Evolutionary conservation across 1,140 invertebrate genomes (phyloP).

Genomic region (Nomia melanderi): DNA sequence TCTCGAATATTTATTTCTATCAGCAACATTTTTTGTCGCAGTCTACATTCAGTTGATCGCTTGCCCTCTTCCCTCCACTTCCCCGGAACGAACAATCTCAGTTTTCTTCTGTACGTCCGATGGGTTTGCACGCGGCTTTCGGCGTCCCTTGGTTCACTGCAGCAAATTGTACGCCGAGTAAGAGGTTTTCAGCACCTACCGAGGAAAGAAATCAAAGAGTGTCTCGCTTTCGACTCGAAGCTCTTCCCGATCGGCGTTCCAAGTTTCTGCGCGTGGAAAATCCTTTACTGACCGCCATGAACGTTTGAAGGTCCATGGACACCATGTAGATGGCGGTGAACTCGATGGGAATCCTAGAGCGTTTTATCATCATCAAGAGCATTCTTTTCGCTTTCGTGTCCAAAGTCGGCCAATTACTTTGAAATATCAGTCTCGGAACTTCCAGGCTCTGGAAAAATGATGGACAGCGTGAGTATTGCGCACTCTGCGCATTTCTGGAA

Average conservation of each 20-base stretch:
- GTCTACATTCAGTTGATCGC: not conserved
- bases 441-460: conserved; percentile 19
- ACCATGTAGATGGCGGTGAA: conserved; percentile 38
- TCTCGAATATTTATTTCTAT: not conserved
- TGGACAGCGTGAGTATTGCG: no score
- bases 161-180: conserved; percentile 57
- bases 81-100: not conserved
- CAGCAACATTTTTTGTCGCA: not conserved
- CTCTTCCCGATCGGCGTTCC: no score
- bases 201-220: no score
- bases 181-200: conserved; percentile 54
- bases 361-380: conserved; percentile 49
- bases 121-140: no score
- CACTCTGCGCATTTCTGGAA: no score
- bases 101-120: not conserved
- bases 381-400: not conserved
- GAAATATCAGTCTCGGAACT: conserved; percentile 19
- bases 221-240: no score
- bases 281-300: conserved; percentile 28
- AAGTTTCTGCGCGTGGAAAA: no score
- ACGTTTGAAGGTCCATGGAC: conserved; percentile 49
- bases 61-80: not conserved
- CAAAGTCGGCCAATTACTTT: conserved; percentile 29
- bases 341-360: conserved; percentile 40
- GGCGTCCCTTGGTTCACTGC: not conserved